Base-by-base conservation (phyloP, 2,797 vertebrate species). In the Melanotaenia trifasciata region DNA sequence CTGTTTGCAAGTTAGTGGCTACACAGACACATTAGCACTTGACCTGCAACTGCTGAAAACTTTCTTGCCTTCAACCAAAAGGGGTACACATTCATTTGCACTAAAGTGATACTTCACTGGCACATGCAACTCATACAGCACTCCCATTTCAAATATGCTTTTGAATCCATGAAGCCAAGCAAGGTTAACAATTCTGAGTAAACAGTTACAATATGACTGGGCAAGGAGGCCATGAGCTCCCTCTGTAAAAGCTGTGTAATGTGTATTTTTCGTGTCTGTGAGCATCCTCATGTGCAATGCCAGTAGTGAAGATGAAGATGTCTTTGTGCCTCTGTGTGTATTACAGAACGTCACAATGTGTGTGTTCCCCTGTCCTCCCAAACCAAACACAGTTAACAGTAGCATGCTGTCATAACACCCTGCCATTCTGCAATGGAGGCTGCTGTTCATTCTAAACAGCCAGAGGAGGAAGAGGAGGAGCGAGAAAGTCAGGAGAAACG, bases 381-480 rank as follows among this genome's bases (percentile, higher is more conserved):
- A 92, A 90, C 75, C 84, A 89, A 93, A 90, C 84, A 90, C 86
- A 89, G 88, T 90, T 91, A 91, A 91, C 90, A 90, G 87, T 93
- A 94, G 93, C 89, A 81, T 89, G 84, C 86, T 92, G 89, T 93
- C 90, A 91, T 91, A 92, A 92, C 89, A 92, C 81, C 72, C 88
- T 88, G 89, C 80, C 81, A 89, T 88, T 89, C 83, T 80, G 73
- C 80, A 79, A 84, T 75, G 64, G 72, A 85, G 83, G 80, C 79
- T 61, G 79, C 76, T 78, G 83, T 79, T 91, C 82, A 71, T 79
- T 87, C 76, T 80, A 84, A 88, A 91, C 75, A 89, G 70, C 67
- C 84, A 67, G 26, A 57, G 64, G 14, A 75, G 74, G 33, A 63
- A 72, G 76, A 66, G 74, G 66, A 70, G 74, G 74, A 60, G 70